Conservation (phyloP, 2,888 invertebrate genomes). For the Phyto melanocephala region DNA sequence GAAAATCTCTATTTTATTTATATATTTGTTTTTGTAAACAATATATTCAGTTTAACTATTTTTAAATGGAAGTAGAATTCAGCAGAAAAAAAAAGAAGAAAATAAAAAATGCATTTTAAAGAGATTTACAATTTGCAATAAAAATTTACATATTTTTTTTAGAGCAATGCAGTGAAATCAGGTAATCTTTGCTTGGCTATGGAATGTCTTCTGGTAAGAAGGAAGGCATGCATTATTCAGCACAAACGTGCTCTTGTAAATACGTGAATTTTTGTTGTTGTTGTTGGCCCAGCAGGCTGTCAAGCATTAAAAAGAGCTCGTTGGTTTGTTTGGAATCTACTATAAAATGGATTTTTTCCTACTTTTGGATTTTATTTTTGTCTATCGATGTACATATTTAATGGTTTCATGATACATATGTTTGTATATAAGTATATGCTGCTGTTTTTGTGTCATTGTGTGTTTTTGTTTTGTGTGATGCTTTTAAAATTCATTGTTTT, state of each 20-base stretch:
- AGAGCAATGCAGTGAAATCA: background rate
- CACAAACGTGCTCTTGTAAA: background rate
- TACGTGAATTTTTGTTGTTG: too few relatives aligned
- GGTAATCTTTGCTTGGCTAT: slow-evolving; percentile 6
- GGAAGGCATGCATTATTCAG: background rate
- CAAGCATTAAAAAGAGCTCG: slow-evolving; percentile 14
- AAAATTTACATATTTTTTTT: slow-evolving; percentile 39
- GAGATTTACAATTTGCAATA: slow-evolving; percentile 13
- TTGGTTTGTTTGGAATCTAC: slow-evolving; percentile 25
- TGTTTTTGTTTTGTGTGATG: background rate
- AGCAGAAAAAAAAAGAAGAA: background rate
- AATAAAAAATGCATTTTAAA: slow-evolving; percentile 42
- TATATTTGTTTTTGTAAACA: slow-evolving; percentile 35
- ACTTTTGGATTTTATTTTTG: background rate
- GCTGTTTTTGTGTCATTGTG: too few relatives aligned
- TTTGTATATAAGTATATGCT: too few relatives aligned
- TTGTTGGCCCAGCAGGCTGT: slow-evolving; percentile 38
- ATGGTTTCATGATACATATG: too few relatives aligned
- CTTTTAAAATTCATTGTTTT: slow-evolving; percentile 42
- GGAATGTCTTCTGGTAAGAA: background rate
- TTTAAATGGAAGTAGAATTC: slow-evolving; percentile 29
- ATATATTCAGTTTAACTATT: slow-evolving; percentile 22
- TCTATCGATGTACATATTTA: too few relatives aligned
- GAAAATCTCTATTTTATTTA: background rate
- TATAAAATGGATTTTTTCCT: background rate